Percentiles rank a stretch among this genome's conserved stretches.
Evolutionary conservation across 2,888 invertebrate species (phyloP).

Genomic region (Melangyna quadrimaculata): DNA sequence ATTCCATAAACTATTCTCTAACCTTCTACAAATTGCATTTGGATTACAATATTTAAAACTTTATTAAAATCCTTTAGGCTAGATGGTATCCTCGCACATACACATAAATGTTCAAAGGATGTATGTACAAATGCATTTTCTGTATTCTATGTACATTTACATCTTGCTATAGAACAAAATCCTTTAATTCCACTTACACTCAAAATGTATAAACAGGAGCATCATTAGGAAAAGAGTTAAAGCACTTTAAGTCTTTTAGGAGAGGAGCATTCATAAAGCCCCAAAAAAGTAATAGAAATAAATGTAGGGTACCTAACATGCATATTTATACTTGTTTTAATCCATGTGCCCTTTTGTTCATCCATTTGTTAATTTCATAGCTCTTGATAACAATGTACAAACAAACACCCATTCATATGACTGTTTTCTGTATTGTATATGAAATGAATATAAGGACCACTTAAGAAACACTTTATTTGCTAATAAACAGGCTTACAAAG

Average conservation of each 20-base stretch:
- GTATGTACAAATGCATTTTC: slow-evolving; percentile 22
- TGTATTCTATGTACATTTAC: not conserved
- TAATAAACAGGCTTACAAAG: not conserved
- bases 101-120: not conserved
- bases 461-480: slow-evolving; percentile 11
- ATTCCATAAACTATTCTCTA: not conserved
- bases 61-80: slow-evolving; percentile 3
- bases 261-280: not conserved
- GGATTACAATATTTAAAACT: slow-evolving; percentile 20
- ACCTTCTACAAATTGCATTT: slow-evolving; percentile 13
- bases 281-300: not conserved
- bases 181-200: not conserved
- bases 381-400: slow-evolving; percentile 4
- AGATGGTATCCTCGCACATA: not conserved
- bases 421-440: no score
- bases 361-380: not conserved
- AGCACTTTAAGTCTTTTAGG: not conserved
- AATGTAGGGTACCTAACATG: no score
- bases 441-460: not conserved
- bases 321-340: not conserved
- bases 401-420: slow-evolving; percentile 5
- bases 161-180: not conserved
- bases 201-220: not conserved
- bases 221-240: slow-evolving; percentile 1
- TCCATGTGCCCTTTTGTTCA: not conserved